These are phyloP conservation scores for Urosaurus nigricauda DNA, from an alignment of 2,797 vertebrate genomes.

Conservation along the genomic window DNA sequence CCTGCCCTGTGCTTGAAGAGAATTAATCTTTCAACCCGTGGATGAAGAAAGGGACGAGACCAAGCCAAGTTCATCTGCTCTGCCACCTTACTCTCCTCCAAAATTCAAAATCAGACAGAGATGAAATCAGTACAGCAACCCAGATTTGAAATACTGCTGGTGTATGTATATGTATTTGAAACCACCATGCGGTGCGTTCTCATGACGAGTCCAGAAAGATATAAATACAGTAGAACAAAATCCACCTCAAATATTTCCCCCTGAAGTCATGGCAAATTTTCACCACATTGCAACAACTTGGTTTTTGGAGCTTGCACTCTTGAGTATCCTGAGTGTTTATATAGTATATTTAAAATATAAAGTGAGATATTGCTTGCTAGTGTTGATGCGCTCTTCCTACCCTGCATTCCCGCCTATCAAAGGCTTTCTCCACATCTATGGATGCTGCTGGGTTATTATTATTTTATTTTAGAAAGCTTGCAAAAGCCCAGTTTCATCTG, in stretches of 20 bases:
- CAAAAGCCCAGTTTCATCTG: not conserved
- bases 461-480: not conserved
- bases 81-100: not conserved
- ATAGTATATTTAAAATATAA: not conserved
- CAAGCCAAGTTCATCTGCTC: rapidly evolving
- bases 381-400: not conserved
- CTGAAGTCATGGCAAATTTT: not conserved
- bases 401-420: not conserved
- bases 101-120: not conserved
- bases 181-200: not conserved
- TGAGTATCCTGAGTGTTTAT: not conserved
- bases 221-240: not conserved
- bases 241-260: not conserved
- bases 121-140: not conserved
- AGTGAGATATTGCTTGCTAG: not conserved
- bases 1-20: not conserved
- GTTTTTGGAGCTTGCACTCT: not conserved
- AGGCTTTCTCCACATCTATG: not conserved
- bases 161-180: not conserved
- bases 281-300: not conserved
- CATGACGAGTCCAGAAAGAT: not conserved
- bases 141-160: not conserved
- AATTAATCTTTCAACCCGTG: not conserved
- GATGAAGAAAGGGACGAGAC: not conserved
- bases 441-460: not conserved